Evolutionary conservation across 1,140 invertebrate genomes (phyloP).

Genomic region (Pogonomyrmex californicus): DNA sequence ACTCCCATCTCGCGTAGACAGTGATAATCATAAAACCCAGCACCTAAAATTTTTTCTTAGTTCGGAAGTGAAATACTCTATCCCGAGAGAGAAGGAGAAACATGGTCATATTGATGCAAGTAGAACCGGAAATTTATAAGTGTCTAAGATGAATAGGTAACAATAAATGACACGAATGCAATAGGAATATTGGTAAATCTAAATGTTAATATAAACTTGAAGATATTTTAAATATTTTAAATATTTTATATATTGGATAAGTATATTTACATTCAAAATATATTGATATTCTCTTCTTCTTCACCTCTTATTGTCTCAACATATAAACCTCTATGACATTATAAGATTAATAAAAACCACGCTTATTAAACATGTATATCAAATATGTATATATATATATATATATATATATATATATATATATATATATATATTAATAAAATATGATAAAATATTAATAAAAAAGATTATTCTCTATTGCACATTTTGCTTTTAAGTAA

Average conservation of each 20-base stretch:
- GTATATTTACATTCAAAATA: neutral
- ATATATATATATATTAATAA: neutral
- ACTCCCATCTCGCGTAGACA: conserved; percentile 53
- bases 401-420: too few species aligned
- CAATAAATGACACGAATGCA: neutral
- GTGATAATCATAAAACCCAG: conserved; percentile 65
- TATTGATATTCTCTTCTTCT: neutral
- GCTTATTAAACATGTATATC: too few species aligned
- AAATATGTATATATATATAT: too few species aligned
- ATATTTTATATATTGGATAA: neutral
- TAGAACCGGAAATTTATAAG: neutral
- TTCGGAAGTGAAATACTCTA: conserved; percentile 2
- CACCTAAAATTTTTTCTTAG: conserved; percentile 43
- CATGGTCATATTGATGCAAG: neutral
- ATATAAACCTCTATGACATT: neutral
- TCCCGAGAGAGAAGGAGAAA: neutral
- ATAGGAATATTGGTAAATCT: neutral
- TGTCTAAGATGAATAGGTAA: neutral
- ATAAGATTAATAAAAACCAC: neutral
- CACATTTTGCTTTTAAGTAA: neutral
- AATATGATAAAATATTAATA: neutral
- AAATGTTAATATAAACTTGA: neutral
- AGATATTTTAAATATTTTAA: neutral
- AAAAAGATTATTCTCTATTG: neutral
- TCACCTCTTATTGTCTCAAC: neutral